Conservation (phyloP, 1,140 invertebrate genomes). For the Triops longicaudatus region DNA sequence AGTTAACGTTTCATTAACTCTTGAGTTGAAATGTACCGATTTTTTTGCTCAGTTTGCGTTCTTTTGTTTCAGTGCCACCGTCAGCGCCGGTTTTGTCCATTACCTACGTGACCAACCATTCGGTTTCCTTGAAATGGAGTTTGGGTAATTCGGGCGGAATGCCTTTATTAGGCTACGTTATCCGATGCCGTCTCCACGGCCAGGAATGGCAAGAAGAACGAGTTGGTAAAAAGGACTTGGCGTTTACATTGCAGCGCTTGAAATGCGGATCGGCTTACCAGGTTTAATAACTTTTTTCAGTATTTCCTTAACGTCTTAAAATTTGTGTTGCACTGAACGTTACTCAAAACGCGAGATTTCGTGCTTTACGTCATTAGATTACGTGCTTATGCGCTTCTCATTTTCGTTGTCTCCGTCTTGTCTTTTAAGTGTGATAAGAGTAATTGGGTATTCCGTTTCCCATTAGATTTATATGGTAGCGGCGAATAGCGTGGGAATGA, state of each 20-base stretch:
- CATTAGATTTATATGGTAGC: neutral
- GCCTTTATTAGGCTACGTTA: conserved; percentile 53
- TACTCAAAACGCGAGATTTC: no score
- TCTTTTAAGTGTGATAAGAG: neutral
- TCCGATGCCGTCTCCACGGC: conserved; percentile 54
- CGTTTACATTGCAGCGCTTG: neutral
- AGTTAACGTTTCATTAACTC: no score
- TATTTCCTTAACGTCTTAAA: neutral
- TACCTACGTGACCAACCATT: conserved; percentile 58
- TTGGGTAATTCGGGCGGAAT: conserved; percentile 56
- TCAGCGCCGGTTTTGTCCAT: conserved; percentile 58
- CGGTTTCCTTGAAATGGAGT: conserved; percentile 62
- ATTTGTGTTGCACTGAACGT: no score
- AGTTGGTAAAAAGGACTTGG: neutral
- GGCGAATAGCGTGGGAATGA: neutral
- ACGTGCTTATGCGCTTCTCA: no score
- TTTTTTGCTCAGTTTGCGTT: no score
- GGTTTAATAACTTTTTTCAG: neutral
- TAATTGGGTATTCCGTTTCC: neutral
- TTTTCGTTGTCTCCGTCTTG: neutral
- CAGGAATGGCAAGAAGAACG: conserved; percentile 51
- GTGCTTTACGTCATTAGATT: no score
- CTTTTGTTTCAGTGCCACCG: conserved; percentile 50
- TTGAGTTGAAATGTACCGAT: no score
- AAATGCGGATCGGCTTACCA: conserved; percentile 4